Evolutionary conservation across 2,113 vertebrate genomes (phyloP).

Genomic region (Vidua macroura): DNA sequence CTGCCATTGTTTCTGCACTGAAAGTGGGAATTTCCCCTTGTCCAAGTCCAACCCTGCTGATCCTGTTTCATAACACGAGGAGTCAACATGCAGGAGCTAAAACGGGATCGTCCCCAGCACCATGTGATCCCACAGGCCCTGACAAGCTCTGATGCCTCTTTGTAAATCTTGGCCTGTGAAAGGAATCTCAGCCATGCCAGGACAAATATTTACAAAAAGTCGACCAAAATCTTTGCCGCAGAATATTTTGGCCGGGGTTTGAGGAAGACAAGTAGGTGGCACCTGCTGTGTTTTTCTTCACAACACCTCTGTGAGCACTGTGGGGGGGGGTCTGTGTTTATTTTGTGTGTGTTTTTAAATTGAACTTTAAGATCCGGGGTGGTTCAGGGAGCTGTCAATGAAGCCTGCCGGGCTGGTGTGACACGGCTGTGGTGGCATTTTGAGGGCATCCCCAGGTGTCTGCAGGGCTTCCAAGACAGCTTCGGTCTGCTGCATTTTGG

Average conservation of each 20-base stretch:
- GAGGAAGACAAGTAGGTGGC: not conserved
- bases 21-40: not conserved
- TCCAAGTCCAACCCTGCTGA: not conserved
- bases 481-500: not conserved
- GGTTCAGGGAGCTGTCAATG: not conserved
- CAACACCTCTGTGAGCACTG: not conserved
- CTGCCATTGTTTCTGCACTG: not conserved
- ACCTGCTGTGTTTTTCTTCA: not conserved
- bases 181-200: not conserved
- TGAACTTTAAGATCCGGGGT: not conserved
- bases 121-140: not conserved
- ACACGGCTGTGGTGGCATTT: not conserved
- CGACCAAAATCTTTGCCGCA: fast-evolving
- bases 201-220: not conserved
- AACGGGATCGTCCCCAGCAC: not conserved
- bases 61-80: not conserved
- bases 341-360: not conserved
- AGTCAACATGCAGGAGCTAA: not conserved
- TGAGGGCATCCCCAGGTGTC: not conserved
- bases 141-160: not conserved
- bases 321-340: not conserved
- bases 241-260: not conserved
- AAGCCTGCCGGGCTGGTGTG: not conserved
- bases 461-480: not conserved
- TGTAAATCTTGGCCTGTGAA: not conserved